These are phyloP conservation scores for Gonatopus flavifemur DNA, from an alignment of 1,140 invertebrate species.

Conservation along the genomic window DNA sequence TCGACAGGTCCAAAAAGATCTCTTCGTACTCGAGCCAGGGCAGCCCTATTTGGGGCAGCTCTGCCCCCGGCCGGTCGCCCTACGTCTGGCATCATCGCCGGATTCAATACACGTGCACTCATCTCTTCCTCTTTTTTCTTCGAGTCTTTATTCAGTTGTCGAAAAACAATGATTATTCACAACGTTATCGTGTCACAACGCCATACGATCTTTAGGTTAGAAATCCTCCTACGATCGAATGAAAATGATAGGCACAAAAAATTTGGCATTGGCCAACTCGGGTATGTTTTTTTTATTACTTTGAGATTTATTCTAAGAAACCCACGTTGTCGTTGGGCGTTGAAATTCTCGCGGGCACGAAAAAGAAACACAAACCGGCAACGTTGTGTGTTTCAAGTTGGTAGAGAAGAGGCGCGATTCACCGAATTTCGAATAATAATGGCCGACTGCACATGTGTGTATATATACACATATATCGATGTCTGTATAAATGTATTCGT, in stretches of 20 bases:
- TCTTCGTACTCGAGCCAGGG: conserved; percentile 51
- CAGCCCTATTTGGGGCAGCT: conserved; percentile 42
- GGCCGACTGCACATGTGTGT: no score
- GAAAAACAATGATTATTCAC: conserved; percentile 1
- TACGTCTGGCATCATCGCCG: conserved; percentile 56
- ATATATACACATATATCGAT: no score
- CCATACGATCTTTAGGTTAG: no score
- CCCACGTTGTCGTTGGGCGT: conserved; percentile 9
- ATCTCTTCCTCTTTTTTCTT: conserved; percentile 19
- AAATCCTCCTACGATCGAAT: no score
- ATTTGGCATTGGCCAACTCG: no score
- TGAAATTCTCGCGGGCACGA: conserved; percentile 27
- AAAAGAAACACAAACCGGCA: conserved; percentile 15
- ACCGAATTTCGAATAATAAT: conserved; percentile 39
- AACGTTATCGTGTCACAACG: background rate
- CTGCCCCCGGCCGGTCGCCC: conserved; percentile 42
- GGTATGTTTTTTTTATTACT: no score
- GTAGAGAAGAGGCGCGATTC: conserved; percentile 24
- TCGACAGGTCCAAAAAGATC: conserved; percentile 61
- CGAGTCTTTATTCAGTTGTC: background rate
- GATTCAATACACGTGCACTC: conserved; percentile 59
- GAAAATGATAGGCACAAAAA: no score
- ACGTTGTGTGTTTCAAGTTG: no score
- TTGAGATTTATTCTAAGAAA: conserved; percentile 25
- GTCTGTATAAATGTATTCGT: no score